Evolutionary conservation across 2,888 invertebrate species (phyloP), one percentile per base, ranked within the genome.

Genomic region (Biston betularia): DNA sequence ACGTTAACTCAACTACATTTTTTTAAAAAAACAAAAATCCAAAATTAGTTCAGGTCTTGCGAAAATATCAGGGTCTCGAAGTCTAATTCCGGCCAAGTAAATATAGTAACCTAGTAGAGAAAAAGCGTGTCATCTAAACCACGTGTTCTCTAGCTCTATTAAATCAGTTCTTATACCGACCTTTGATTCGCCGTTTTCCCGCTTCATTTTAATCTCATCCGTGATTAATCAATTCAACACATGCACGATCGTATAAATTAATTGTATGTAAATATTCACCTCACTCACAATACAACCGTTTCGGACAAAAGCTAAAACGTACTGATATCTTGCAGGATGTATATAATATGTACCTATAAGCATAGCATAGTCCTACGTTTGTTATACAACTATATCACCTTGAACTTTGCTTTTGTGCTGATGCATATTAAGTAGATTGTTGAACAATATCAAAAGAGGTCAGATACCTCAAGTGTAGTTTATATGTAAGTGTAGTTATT

Each of bases 131-230:
- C 9, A 8, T 38, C 6, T 38, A 9, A 24, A 24, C 1, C 38
- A 38, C 38, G 38, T 38, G 38, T 6, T 38, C 9, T 2, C 6
- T 38, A 2, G 24, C 3, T n/a, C n/a, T 24, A 24, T 24, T 2
- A 24, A 24, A 24, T 2, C 3, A 24, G 7, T n/a, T n/a, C 1
- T 49, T 24, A 66, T 63, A 70, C 80, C 38, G 63, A 83, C 86
- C 86, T 84, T 82, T 65, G 72, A 75, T 56, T 85, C 84, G 7
- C 73, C 76, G 42, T 79, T 74, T 63, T 81, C 79, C 45, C 80
- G 79, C 70, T 74, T 69, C 81, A 82, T 82, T 72, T 70, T 78
- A 59, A 49, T 64, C 53, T 35, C 55, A 55, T 12, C 6, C 10
- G 14, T 11, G 35, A 65, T 53, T 33, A 24, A 57, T 50, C 46